Evolutionary conservation across 2,888 invertebrate genomes (phyloP), one percentile per base, ranked within the genome.

Genomic region (Polydrusus tereticollis): DNA sequence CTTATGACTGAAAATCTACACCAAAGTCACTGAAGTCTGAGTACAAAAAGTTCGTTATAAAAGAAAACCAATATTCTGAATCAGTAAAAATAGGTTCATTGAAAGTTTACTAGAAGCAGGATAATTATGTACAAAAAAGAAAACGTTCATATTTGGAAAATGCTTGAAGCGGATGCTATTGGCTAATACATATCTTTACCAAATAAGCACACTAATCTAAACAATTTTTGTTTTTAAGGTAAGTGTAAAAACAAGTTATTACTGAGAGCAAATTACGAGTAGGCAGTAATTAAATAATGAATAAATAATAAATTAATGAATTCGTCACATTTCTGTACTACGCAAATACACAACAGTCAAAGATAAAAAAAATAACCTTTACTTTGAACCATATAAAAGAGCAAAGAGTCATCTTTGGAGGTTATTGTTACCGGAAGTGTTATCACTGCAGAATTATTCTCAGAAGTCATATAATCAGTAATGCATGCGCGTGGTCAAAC

Each of bases 371-470:
- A 14, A n/a, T 33, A 29, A 29, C 45, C 26, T 63, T 47, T 18
- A 45, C 16, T 47, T 55, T 65, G 23, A 55, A 36, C 41, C 50
- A 38, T 66, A 20, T 38, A 58, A 36, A 55, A 69, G 64, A 58
- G 69, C 64, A 57, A 69, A 58, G 64, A 58, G 52, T 70, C 70
- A 70, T 79, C 80, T 77, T 78, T 81, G 78, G 83, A 83, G 84
- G 84, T 84, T 84, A 83, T 83, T 84, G 84, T 79, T 83, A 82
- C 84, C 83, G 84, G 83, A 84, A 80, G 75, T 77, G 77, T 83
- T 83, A 82, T 83, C 83, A 80, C 80, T 83, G 82, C 83, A 82
- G 82, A 82, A 83, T 83, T 82, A 81, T 84, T 82, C 82, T 75
- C 80, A 82, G 82, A 81, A 83, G 73, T 71, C 75, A 16, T 76